Percentiles rank a stretch among this genome's conserved stretches.
Conservation (phyloP, 53 echinoderm and acorn worm species). For the Paelopatides confundens region DNA sequence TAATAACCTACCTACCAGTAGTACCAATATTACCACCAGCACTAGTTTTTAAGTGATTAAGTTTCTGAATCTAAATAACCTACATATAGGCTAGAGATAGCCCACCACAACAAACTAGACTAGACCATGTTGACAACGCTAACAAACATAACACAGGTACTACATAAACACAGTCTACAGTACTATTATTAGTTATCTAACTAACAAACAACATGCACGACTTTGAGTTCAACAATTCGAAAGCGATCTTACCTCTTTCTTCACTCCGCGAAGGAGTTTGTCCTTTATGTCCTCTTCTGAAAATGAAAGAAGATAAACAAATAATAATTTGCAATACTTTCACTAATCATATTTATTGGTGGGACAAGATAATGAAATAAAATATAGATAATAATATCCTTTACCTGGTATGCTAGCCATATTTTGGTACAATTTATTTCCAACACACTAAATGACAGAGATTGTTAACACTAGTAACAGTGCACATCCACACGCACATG, state of each 20-base stretch:
- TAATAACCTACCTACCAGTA: too few species aligned
- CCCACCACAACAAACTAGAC: too few species aligned
- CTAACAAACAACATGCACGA: too few species aligned
- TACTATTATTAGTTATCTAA: too few species aligned
- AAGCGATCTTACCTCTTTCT: slow-evolving; percentile 82
- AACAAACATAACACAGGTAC: too few species aligned
- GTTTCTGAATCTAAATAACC: too few species aligned
- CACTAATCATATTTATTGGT: not conserved
- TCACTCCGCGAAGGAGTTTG: slow-evolving; percentile 93
- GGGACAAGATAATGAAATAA: not conserved
- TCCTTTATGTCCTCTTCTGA: slow-evolving; percentile 89
- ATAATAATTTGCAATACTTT: not conserved
- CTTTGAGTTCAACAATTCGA: too few species aligned
- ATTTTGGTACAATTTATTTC: not conserved
- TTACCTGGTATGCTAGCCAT: slow-evolving; percentile 29
- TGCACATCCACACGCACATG: not conserved
- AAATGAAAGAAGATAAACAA: not conserved
- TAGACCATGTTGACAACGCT: too few species aligned
- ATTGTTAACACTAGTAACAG: not conserved
- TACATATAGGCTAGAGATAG: too few species aligned
- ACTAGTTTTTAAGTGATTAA: too few species aligned
- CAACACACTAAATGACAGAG: not conserved
- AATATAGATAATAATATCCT: not conserved
- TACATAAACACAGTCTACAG: too few species aligned
- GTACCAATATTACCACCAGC: too few species aligned